Evolutionary conservation across 2,797 vertebrate species (phyloP), one percentile per base, ranked within the genome.

Genomic region (Anas flavirostris): DNA sequence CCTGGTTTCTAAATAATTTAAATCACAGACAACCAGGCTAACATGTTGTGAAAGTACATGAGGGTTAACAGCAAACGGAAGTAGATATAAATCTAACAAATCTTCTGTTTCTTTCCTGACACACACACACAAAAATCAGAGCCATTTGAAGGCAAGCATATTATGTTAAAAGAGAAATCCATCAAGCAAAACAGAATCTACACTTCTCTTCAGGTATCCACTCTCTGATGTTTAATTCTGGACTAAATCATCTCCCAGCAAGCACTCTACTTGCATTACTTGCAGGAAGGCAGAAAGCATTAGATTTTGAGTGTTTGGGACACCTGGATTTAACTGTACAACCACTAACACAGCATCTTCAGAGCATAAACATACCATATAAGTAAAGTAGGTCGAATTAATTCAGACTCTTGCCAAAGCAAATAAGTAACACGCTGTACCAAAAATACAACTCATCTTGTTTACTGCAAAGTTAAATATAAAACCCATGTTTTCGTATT

Each of bases 181-280:
- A 53, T 31, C 50, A 39, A 31, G 68, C 50, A 53, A 53, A 70
- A 53, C 28, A 31, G 48, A 39, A 29, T 17, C 35, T 12, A 39
- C 37, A 9, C 28, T 31, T 39, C 23, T 41, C 52, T 55, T 39
- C 35, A 55, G 28, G 28, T 14, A 41, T 31, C 50, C 23, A 41
- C 7, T 4, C 21, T 19, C 39, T 63, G 26, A 19, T 6, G 15
- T 41, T 79, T 58, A 95, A 74, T 48, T 86, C 67, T 33, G 56
- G 31, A 19, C 33, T 43, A 55, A 19, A 17, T 28, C 37, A 28
- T 13, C 48, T 13, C 0, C 0, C 17, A 70, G 63, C 18, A 91
- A 73, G 8, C 31, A 33, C 41, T 66, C 18, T 16, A 9, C 41
- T 80, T 25, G 1, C 0, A 0, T 64, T 46, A 18, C 37, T 70